These are phyloP conservation scores for Thamnophis elegans DNA, from an alignment of 2,797 vertebrate genomes.

Conservation along the genomic window DNA sequence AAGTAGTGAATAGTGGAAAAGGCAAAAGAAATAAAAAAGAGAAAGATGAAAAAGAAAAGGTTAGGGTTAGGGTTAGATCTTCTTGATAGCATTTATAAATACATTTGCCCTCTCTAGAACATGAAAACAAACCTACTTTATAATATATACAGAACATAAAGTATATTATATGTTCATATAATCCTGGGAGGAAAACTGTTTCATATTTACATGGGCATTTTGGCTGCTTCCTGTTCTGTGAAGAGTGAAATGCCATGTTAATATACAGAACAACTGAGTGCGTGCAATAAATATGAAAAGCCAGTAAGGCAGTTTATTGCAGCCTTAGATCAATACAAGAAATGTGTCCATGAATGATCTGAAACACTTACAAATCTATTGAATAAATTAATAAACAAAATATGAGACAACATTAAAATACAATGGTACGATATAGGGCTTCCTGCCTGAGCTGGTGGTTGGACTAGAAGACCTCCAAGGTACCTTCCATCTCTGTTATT, in stretches of 20 bases:
- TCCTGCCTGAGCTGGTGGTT: background rate
- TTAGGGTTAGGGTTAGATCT: no score
- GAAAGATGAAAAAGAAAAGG: background rate
- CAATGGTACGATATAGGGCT: background rate
- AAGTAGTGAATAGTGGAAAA: background rate
- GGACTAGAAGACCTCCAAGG: background rate
- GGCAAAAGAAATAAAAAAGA: background rate
- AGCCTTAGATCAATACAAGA: background rate
- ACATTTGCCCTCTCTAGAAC: background rate
- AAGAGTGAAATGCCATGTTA: background rate
- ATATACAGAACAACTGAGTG: background rate
- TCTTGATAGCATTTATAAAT: background rate
- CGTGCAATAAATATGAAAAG: background rate
- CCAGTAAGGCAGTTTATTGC: background rate
- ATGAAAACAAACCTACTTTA: background rate
- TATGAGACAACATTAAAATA: background rate
- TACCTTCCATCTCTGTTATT: background rate
- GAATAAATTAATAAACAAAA: background rate
- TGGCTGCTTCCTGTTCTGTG: background rate
- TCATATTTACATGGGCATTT: background rate
- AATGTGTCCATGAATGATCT: background rate
- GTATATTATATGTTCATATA: background rate
- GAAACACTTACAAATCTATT: background rate
- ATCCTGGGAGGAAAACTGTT: background rate
- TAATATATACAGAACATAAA: background rate